A percentile compares a stretch with the other conserved stretches of the same genome.
These are phyloP conservation scores for Gambusia affinis DNA, from an alignment of 2,113 vertebrate genomes.

Conservation along the genomic window DNA sequence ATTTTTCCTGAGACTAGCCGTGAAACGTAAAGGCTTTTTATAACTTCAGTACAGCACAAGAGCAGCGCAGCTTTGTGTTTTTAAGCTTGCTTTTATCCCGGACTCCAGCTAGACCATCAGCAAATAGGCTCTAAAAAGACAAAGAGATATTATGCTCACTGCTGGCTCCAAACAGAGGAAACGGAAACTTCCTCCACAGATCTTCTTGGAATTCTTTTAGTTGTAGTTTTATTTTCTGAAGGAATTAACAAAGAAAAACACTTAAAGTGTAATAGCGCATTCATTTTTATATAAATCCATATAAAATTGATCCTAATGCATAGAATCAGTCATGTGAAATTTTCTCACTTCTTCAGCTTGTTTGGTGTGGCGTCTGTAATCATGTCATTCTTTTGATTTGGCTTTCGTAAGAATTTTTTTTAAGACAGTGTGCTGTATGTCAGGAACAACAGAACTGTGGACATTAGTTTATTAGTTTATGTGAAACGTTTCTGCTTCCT, in stretches of 20 bases:
- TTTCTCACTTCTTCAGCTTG: neutral
- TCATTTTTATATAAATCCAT: neutral
- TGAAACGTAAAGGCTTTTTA: constrained; percentile 13
- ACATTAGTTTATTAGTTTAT: neutral
- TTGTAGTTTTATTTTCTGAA: neutral
- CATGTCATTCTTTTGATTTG: neutral
- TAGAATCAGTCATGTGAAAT: neutral
- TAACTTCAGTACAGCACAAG: constrained; percentile 16
- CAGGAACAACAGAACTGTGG: neutral
- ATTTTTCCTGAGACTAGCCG: neutral
- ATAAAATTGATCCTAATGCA: neutral
- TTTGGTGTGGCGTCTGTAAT: neutral
- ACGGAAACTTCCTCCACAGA: neutral
- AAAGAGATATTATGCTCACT: constrained; percentile 3
- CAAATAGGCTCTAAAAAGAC: constrained; percentile 33
- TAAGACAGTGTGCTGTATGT: neutral
- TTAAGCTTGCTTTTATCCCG: constrained; percentile 24
- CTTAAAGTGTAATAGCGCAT: neutral
- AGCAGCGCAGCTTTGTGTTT: constrained; percentile 10
- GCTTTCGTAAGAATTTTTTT: neutral
- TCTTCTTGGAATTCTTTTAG: neutral
- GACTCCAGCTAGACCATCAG: constrained; percentile 24
- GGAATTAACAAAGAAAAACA: neutral
- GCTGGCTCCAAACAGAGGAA: neutral
- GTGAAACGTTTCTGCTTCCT: neutral